A percentile compares a stretch with the other conserved stretches of the same genome.
These are phyloP conservation scores for Corythucha ciliata DNA, from an alignment of 2,888 invertebrate species.

Conservation along the genomic window DNA sequence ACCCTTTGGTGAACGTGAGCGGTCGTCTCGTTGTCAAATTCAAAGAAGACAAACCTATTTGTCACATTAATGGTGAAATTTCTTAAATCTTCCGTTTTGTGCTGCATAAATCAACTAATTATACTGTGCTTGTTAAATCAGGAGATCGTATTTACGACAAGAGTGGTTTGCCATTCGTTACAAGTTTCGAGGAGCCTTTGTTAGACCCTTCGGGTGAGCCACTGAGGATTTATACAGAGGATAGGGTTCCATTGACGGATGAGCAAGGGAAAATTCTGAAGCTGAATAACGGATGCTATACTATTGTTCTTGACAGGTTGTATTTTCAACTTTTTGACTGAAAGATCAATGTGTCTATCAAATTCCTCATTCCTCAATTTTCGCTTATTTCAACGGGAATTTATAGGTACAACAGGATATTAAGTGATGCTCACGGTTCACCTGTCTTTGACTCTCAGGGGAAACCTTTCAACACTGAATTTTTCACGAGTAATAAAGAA, in stretches of 20 bases:
- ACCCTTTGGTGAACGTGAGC: conserved; percentile 8
- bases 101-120: no score
- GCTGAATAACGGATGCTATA: conserved; percentile 5
- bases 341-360: no score
- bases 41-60: conserved; percentile 11
- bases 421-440: conserved; percentile 11
- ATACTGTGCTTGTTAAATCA: no score
- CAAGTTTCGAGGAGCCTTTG: conserved; percentile 2
- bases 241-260: conserved; percentile 13
- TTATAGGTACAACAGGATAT: not conserved
- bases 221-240: conserved; percentile 4
- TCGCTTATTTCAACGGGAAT: no score
- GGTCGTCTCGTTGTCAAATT: conserved; percentile 12
- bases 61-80: conserved; percentile 8
- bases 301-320: conserved; percentile 8
- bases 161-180: conserved; percentile 10
- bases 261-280: conserved; percentile 10
- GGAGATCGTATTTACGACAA: conserved; percentile 15
- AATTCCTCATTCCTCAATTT: no score
- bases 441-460: conserved; percentile 10
- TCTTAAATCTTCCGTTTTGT: not conserved
- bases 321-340: no score
- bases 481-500: conserved; percentile 3
- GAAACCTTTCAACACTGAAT: not conserved
- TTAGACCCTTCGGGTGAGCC: not conserved